Base-by-base conservation (phyloP, 2,113 vertebrate species). In the Microtus pennsylvanicus region DNA sequence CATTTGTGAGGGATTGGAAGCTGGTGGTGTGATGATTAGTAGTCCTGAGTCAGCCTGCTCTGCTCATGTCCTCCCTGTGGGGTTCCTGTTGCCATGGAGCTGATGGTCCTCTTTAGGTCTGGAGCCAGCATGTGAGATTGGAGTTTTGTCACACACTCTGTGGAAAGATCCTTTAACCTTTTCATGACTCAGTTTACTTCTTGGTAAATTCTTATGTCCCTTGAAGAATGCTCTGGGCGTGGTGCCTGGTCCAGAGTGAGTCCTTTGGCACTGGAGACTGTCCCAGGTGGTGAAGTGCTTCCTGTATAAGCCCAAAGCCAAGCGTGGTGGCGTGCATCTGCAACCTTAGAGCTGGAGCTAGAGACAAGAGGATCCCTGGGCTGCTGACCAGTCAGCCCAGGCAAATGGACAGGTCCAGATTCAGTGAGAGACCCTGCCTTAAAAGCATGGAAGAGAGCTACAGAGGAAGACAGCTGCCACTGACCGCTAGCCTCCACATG, bases 181-280 rank as follows among this genome's bases (percentile, higher is more conserved):
- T 21, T 42, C 8, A 3, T 94, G 85, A 61, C 81, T 97, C 74
- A 26, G 35, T 91, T 96, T 58, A 69, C 6, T 28, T 12, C 38
- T 90, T 50, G 35, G 0, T 78, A 21, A 42, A 12, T 80, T 11
- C 24, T 9, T 35, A 30, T 9, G 42, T 78, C 28, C 93, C 19
- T 21, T 70, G 19, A 78, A 76, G 76, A 86, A 4, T 17, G 42
- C 63, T 1, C 50, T 76, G 28, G n/a, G 50, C 33, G 9, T 0
- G 12, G 38, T n/a, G 38, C 35, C 38, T 33, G 35, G 87, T 28
- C 42, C 8, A 2, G 14, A 85, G 63, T 61, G 16, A 77, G 50
- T 30, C 35, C 78, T 82, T 82, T 38, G 52, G 35, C 21, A 14
- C 38, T 65, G 82, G 61, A 35, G 28, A 67, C 6, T 67, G 61